Base-by-base conservation (phyloP, 2,113 vertebrate genomes). In the Hepsetus odoe region DNA sequence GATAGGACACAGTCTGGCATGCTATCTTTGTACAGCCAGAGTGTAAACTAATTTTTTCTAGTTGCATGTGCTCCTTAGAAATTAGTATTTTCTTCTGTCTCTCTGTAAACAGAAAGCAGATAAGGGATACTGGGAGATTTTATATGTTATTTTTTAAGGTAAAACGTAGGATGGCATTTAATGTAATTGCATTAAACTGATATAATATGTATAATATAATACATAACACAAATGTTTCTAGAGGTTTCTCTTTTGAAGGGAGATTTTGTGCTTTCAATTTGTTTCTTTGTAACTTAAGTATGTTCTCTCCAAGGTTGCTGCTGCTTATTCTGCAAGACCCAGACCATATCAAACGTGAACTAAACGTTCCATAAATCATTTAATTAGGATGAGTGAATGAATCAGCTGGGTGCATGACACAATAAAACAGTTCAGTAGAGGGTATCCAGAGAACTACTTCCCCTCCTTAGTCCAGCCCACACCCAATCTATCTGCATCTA, bases 51-150 rank as follows among this genome's bases (percentile, higher is more conserved):
- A 84, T 84, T 83, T 87, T n/a, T n/a, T n/a, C n/a, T n/a, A n/a
- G n/a, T n/a, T 87, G 82, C 84, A 80, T 84, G 88, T 86, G 83
- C 85, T 83, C 80, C 78, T 71, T 86, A 88, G 81, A 90, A 88
- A 89, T 87, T 86, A 87, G 71, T 81, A 77, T 88, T 90, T 91
- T 90, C 85, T 87, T 86, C 87, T 85, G 86, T 83, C 73, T 80
- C 59, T 86, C 74, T 87, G 85, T 86, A 88, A 92, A 90, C 87
- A 91, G 88, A 92, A 85, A 84, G 80, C 10, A 85, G 89, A 91
- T 91, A 91, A 88, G 82, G 80, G 64, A 80, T 76, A 51, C 82
- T 64, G 76, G 76, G 72, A 77, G 75, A 77, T 83, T 74, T 84
- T 38, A 76, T 83, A 79, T 51, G 5, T 49, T 44, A 12, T 51